Evolutionary conservation across 2,888 invertebrate species (phyloP).

Genomic region (Atethmia centrago): DNA sequence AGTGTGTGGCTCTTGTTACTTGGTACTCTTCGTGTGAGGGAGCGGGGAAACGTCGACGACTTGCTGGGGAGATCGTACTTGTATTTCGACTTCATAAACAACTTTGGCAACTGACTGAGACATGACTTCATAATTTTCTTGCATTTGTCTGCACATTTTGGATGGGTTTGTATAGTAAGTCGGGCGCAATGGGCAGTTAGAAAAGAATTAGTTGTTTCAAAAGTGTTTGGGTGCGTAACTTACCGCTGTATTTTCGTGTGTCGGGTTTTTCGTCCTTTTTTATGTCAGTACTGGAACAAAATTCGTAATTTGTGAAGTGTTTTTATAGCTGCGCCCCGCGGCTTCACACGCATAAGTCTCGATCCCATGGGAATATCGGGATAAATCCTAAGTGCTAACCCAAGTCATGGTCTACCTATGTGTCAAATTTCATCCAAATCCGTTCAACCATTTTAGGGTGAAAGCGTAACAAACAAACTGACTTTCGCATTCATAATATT

Average conservation of each 20-base stretch:
- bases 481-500: too few species aligned
- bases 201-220: conserved; percentile 31
- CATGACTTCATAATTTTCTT: conserved; percentile 87
- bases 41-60: conserved; percentile 85
- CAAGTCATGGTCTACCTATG: too few species aligned
- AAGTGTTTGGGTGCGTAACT: conserved; percentile 56
- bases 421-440: too few species aligned
- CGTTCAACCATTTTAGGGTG: too few species aligned
- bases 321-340: not conserved
- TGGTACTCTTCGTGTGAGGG: conserved; percentile 77
- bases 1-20: conserved; percentile 87
- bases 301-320: conserved; percentile 5
- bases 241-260: conserved; percentile 83
- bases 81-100: conserved; percentile 84
- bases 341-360: too few species aligned
- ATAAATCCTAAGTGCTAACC: too few species aligned
- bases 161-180: conserved; percentile 54
- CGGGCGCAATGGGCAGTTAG: conserved; percentile 44
- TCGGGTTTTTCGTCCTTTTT: conserved; percentile 83
- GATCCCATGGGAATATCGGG: too few species aligned
- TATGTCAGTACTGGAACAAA: conserved; percentile 81
- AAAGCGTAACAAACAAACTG: too few species aligned
- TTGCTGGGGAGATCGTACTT: conserved; percentile 82
- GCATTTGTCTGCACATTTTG: conserved; percentile 83
- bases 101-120: conserved; percentile 84